Evolutionary conservation across 2,888 invertebrate species (phyloP), one percentile per base, ranked within the genome.

Genomic region (Griposia aprilina): DNA sequence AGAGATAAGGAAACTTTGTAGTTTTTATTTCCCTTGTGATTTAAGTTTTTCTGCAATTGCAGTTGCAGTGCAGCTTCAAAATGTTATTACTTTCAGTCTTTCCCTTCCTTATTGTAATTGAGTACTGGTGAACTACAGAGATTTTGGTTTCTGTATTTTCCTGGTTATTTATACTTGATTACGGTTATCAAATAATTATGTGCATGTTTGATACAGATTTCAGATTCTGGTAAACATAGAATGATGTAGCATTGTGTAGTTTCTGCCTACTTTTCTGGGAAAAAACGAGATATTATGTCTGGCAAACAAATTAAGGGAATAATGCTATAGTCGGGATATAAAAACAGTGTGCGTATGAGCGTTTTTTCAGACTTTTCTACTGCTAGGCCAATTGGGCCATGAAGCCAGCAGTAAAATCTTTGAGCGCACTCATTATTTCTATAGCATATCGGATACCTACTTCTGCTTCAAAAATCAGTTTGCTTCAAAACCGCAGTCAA

Each of bases 1-100:
- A 15, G 65, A 52, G 65, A 84, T 84, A 84, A 80, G 80, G 60
- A 65, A 83, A 83, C 20, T n/a, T n/a, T 23, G 30, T 7, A 59
- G 20, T 82, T 66, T 41, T 76, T 45, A 78, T 83, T 62, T 48
- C 66, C 20, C 3, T 52, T 76, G 26, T 1, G 23, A 30, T 60
- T 60, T 75, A 2, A 20, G 26, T 11, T n/a, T 62, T 76, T 55
- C 36, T 41, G 15, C 26, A 72, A 67, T 67, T 48, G 17, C 15
- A 48, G 1, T 62, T 1, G 26, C 41, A 52, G 15, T 26, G 48
- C 45, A 26, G 23, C 48, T 66, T 36, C 17, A 67, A 66, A 65
- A 36, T 45, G 4, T 20, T 17, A 52, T 65, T 20, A n/a, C 55
- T 52, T 30, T 36, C 11, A 26, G 59, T 13, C 2, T 50, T 17